Evolutionary conservation across 2,797 vertebrate species (phyloP).

Genomic region (Pygocentrus nattereri): DNA sequence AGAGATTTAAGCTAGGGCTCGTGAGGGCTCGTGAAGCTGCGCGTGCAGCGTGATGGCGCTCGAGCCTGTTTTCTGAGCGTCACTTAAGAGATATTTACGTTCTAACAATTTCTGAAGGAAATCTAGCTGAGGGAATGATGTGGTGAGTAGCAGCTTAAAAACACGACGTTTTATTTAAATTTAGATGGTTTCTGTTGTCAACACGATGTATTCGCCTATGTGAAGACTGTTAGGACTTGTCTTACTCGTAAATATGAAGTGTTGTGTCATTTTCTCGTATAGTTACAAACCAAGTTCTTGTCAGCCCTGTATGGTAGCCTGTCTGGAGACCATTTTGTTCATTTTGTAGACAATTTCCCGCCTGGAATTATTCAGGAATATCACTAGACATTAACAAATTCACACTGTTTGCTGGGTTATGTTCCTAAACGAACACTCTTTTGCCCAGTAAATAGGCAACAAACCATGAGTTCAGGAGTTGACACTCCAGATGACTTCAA

Average conservation of each 20-base stretch:
- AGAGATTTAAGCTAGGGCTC: not conserved
- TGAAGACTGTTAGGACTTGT: not conserved
- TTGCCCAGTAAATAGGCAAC: constrained; percentile 43
- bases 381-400: no score
- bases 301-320: not conserved
- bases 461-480: constrained; percentile 68
- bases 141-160: not conserved
- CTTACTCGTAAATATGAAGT: not conserved
- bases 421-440: constrained; percentile 19
- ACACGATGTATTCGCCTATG: not conserved
- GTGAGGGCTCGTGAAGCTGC: not conserved
- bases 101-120: not conserved
- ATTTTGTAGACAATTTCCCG: no score
- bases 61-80: not conserved
- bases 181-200: not conserved
- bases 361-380: no score
- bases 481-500: constrained; percentile 49
- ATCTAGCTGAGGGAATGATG: not conserved
- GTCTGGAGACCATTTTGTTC: no score
- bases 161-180: not conserved
- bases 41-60: not conserved
- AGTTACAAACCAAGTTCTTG: not conserved
- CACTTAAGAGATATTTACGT: not conserved
- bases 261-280: not conserved
- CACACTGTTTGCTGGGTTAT: not conserved